phyloP scores from a whole-genome alignment of 2,113 vertebrate species.

The Triplophysa tibetana region DNA sequence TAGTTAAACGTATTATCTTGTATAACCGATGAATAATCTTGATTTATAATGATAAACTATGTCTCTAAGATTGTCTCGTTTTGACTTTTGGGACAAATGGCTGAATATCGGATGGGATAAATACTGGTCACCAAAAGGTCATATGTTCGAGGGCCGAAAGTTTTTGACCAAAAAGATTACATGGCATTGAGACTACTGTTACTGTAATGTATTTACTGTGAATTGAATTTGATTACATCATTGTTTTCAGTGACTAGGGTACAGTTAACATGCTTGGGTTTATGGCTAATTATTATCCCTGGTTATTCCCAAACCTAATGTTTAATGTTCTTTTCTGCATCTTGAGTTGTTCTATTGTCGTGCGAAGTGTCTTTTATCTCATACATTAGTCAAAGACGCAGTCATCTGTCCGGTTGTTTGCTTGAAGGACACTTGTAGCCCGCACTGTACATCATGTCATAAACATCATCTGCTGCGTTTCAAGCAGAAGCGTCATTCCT shows the following conservation, averaged over 20 bases:
- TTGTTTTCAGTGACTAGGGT: constrained; percentile 14
- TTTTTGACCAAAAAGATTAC: too few relatives aligned
- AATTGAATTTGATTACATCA: neutral
- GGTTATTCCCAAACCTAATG: neutral
- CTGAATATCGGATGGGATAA: too few relatives aligned
- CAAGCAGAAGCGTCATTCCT: constrained; percentile 26
- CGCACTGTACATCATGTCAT: constrained; percentile 37
- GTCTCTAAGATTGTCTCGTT: too few relatives aligned
- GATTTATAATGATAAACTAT: too few relatives aligned
- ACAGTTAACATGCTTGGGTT: neutral
- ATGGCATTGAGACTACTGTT: neutral
- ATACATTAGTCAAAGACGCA: constrained; percentile 1
- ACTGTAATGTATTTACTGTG: neutral
- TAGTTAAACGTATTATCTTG: too few relatives aligned
- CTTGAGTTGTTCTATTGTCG: neutral
- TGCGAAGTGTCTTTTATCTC: neutral
- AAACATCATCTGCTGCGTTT: constrained; percentile 40
- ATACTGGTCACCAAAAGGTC: too few relatives aligned
- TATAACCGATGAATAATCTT: too few relatives aligned
- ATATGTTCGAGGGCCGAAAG: too few relatives aligned
- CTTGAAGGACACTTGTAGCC: constrained; percentile 18
- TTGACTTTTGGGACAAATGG: too few relatives aligned
- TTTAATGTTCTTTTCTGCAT: neutral
- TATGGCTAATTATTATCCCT: neutral
- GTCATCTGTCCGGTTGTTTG: constrained; percentile 17